Base-by-base conservation (phyloP, 2,113 vertebrate species). In the Ardeotis arabs region DNA sequence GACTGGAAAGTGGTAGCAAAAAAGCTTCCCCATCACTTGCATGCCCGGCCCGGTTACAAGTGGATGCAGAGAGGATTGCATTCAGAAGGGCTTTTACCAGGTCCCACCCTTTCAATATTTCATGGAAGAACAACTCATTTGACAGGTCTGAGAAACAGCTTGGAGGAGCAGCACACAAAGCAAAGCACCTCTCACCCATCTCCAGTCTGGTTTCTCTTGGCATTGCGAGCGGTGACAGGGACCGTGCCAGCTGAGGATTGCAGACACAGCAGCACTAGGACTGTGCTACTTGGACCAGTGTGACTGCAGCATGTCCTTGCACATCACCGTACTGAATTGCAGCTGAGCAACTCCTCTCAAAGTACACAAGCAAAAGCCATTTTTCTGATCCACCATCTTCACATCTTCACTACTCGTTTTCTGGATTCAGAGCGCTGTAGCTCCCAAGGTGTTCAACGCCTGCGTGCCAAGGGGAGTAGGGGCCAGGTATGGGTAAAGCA, bases 81-180 rank as follows among this genome's bases (percentile, higher is more conserved):
- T 75, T 90, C 63, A 69, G 63, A 86, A 39, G 35, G 62, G 86
- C 79, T 95, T 94, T 80, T 50, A 93, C 75, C 60, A 55, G 63
- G 75, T 83, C 82, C 79, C 80, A 49, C 27, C 59, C 52, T 86
- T 59, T 69, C 68, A 95, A 59, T 95, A 84, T 89, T 80, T 95
- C 50, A 95, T 47, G 76, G 72, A 86, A 87, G 67, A 91, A 31
- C 62, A 77, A 29, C 59, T 69, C 85, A 45, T 75, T 2, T 80
- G 86, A 93, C 88, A 92, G 70, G 35, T 85, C 92, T 75, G 87
- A 82, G 90, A 52, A 94, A 67, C 64, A 87, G 87, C 69, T 59
- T 14, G 50, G 49, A 91, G 68, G 29, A 92, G 79, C 4, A 3
- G 90, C 55, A 63, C 75, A 55, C 67, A 50, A 35, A 73, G 83